phyloP scores from a whole-genome alignment of 2,113 vertebrate genomes.

The Smithornis capensis region DNA sequence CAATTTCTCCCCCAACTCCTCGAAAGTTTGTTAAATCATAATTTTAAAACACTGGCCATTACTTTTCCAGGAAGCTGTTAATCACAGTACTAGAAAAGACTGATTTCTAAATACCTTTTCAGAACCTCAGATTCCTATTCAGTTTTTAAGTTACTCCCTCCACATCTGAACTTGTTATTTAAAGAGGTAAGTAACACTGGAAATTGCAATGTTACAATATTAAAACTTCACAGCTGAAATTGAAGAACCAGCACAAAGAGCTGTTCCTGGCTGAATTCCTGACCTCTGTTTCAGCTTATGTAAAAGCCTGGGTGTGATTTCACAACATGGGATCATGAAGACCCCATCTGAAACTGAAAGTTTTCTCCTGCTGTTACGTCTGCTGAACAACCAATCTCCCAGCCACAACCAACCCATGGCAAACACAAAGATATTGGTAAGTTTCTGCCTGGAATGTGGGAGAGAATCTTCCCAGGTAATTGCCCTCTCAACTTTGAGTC shows the following conservation, averaged over 20 bases:
- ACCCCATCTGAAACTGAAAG: neutral
- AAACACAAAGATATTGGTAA: neutral
- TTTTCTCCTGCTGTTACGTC: neutral
- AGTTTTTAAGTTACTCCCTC: neutral
- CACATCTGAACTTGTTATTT: neutral
- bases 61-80: neutral
- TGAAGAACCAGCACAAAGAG: neutral
- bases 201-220: neutral
- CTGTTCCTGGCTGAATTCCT: neutral
- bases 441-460: accelerated
- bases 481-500: neutral
- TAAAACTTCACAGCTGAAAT: neutral
- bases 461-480: neutral
- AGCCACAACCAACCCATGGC: neutral
- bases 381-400: neutral
- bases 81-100: neutral
- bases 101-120: neutral
- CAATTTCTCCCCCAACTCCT: neutral
- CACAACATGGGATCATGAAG: neutral
- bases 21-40: neutral
- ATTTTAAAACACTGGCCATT: neutral
- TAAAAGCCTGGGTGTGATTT: neutral
- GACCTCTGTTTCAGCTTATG: neutral
- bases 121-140: neutral
- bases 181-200: neutral